Evolutionary conservation across 2,113 vertebrate genomes (phyloP), one percentile per base, ranked within the genome.

Genomic region (Poeciliopsis turrubarensis): DNA sequence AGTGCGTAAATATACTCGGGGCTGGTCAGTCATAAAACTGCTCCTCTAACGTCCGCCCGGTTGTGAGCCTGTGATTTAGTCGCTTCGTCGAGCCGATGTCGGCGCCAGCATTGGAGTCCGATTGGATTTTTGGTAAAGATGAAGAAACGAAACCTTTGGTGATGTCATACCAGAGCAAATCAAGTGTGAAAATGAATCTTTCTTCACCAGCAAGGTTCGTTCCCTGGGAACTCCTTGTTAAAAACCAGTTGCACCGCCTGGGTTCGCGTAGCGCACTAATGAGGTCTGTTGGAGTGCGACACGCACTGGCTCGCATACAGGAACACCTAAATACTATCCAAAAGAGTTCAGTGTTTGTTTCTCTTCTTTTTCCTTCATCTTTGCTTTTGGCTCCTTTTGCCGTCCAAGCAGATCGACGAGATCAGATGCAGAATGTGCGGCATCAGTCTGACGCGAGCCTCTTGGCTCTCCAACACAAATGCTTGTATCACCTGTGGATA

Each of bases 71-170:
- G 10, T 73, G 29, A 82, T 72, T 57, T 10, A 57, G 19, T 3
- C n/a, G 25, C 22, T 57, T 57, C 30, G 62, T 60, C 44, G 62
- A 85, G 75, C 68, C 73, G 73, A 75, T 51, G 81, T 84, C 82
- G 44, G 51, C n/a, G 60, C 51, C 51, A 25, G 51, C 25, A n/a
- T n/a, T 19, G 44, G 44, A 47, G 44, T 68, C 70, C 73, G 0
- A 6, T 26, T 44, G 29, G 8, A 60, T 39, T 69, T 69, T 68
- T 30, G 75, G 57, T 79, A 60, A 84, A 77, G n/a, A 66, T 79
- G 19, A 87, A 75, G 71, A 87, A 87, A 89, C 87, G 12, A 89
- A 89, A 86, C 77, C 62, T 75, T 77, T 76, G 37, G 26, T 83
- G 81, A 80, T 30, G 68, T 87, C 65, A 82, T 60, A 41, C 31